phyloP scores from a whole-genome alignment of 1,140 invertebrate genomes.

The Apis laboriosa region DNA sequence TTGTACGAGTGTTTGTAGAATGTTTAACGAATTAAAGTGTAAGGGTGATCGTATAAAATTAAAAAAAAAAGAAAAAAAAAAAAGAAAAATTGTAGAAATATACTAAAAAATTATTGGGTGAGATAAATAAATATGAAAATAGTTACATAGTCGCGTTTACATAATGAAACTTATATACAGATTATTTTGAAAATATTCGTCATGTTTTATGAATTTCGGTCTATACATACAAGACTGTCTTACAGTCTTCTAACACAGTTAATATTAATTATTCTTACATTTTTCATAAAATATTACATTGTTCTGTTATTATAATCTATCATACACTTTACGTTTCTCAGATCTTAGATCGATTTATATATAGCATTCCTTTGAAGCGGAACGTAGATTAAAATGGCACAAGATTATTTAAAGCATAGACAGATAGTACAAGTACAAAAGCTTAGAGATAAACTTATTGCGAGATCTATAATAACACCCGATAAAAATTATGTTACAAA shows the following conservation, averaged over 20 bases:
- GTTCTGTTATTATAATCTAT: neutral
- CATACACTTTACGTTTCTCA: neutral
- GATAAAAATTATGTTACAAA: neutral
- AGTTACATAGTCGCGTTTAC: neutral
- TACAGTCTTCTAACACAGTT: neutral
- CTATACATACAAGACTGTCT: neutral
- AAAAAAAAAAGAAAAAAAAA: neutral
- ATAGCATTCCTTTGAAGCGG: too few relatives aligned
- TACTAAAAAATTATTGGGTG: neutral
- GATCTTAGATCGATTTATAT: neutral
- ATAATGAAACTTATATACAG: neutral
- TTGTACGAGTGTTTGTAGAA: neutral
- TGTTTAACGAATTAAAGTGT: neutral
- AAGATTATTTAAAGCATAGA: neutral
- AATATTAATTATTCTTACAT: neutral
- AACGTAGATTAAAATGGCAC: neutral
- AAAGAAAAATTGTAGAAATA: neutral
- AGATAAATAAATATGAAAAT: slow-evolving; percentile 9
- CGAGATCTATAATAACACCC: neutral
- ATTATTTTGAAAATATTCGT: neutral
- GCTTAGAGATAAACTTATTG: too few relatives aligned
- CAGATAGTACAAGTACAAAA: neutral
- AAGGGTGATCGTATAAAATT: too few relatives aligned
- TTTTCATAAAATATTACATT: neutral
- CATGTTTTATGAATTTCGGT: neutral